A percentile compares a stretch with the other conserved stretches of the same genome.
phyloP scores from a whole-genome alignment of 2,113 vertebrate species.

The Junco hyemalis region DNA sequence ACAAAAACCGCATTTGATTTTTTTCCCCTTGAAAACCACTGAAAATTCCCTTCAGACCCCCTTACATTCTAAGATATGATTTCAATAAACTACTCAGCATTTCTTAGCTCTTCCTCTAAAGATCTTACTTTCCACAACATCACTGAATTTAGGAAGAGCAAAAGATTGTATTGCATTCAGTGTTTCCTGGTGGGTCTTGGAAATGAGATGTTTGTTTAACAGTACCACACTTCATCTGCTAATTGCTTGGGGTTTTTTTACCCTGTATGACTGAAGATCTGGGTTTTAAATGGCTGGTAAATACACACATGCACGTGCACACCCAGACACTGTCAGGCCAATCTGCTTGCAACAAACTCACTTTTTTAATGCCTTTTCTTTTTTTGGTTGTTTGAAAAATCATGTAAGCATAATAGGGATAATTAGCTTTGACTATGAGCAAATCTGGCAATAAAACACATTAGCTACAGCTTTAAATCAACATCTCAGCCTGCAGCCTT shows the following conservation, averaged over 20 bases:
- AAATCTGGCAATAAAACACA: conserved; percentile 69
- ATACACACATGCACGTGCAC: not conserved
- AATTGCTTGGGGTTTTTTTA: not conserved
- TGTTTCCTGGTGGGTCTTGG: not conserved
- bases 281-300: not conserved
- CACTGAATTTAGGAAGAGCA: rapidly evolving
- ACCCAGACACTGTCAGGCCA: not conserved
- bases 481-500: conserved; percentile 55
- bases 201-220: conserved; percentile 31
- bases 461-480: conserved; percentile 70
- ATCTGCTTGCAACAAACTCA: not conserved
- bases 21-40: not conserved
- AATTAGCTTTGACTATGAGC: conserved; percentile 70
- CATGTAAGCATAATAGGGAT: conserved; percentile 61
- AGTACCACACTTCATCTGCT: not conserved
- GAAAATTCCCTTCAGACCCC: not conserved
- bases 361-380: not conserved
- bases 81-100: not conserved
- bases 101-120: not conserved
- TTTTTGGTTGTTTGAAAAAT: conserved; percentile 40
- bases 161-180: not conserved
- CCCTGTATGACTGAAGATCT: not conserved
- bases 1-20: not conserved
- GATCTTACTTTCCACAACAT: not conserved
- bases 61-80: not conserved